A percentile compares a stretch with the other conserved stretches of the same genome.
These are phyloP conservation scores for Drosophila lowei DNA, from an alignment of 1,140 invertebrate species.

Conservation along the genomic window DNA sequence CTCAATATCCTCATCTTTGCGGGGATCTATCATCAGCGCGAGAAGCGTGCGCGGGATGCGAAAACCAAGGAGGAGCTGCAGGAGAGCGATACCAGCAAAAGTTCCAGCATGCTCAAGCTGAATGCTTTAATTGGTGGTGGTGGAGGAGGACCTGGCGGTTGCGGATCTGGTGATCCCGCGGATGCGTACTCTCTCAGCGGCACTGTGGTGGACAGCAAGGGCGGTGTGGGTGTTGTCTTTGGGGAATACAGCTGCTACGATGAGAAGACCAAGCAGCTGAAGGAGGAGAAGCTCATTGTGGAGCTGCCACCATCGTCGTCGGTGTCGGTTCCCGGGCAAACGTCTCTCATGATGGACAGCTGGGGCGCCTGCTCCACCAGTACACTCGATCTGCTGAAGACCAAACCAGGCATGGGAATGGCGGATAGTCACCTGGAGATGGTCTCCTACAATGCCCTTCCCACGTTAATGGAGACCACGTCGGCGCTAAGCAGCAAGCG, in stretches of 20 bases:
- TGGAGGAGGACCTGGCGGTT: conserved; percentile 31
- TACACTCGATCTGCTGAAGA: conserved; percentile 76
- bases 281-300: conserved; percentile 86
- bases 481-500: conserved; percentile 64
- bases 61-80: conserved; percentile 90
- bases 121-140: conserved; percentile 54
- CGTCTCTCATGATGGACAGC: conserved; percentile 68
- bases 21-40: conserved; percentile 95
- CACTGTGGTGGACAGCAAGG: conserved; percentile 59
- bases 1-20: conserved; percentile 97
- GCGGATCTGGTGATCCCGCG: conserved; percentile 12
- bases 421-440: conserved; percentile 56
- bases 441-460: conserved; percentile 64
- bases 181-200: conserved; percentile 68
- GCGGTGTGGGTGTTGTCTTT: conserved; percentile 78
- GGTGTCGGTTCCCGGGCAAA: conserved; percentile 63
- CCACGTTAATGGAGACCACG: conserved; percentile 46
- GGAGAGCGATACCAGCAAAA: conserved; percentile 85
- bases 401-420: conserved; percentile 36
- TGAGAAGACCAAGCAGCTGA: conserved; percentile 85
- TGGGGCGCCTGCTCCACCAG: conserved; percentile 74
- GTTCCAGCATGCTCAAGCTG: conserved; percentile 73
- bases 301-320: conserved; percentile 84
- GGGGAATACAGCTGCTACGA: conserved; percentile 87
- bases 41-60: conserved; percentile 86